Evolutionary conservation across 2,888 invertebrate species (phyloP).

Genomic region (Morpho achilles): DNA sequence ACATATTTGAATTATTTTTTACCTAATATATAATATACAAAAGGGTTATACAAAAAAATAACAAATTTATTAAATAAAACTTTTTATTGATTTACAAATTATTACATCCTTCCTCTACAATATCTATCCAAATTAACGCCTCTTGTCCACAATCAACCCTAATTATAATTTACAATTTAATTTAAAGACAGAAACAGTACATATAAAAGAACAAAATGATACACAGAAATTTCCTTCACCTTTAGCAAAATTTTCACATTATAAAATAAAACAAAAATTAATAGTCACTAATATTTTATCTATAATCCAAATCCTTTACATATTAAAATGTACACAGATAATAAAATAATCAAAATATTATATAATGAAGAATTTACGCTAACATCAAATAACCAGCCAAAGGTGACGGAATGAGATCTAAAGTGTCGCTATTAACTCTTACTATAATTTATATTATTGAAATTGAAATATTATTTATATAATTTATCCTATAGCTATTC

Average conservation of each 20-base stretch:
- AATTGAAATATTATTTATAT: too few relatives aligned
- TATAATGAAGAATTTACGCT: too few relatives aligned
- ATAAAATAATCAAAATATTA: background rate
- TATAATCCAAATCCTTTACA: background rate
- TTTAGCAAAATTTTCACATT: background rate
- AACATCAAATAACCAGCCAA: background rate
- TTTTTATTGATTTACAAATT: conserved; percentile 22
- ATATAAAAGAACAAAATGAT: conserved; percentile 5
- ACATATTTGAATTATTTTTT: too few relatives aligned
- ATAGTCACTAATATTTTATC: too few relatives aligned
- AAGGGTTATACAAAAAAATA: conserved; percentile 10
- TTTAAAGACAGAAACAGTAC: conserved; percentile 8
- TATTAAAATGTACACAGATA: background rate
- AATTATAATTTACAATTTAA: conserved; percentile 15
- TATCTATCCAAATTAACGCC: conserved; percentile 13
- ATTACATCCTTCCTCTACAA: conserved; percentile 18
- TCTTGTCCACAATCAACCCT: conserved; percentile 9
- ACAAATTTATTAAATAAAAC: conserved; percentile 10
- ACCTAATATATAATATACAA: too few relatives aligned
- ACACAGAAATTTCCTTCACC: conserved; percentile 5
- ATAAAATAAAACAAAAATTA: background rate
- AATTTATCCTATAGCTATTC: too few relatives aligned
- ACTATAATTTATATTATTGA: too few relatives aligned
- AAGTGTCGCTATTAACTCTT: background rate
- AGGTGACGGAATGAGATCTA: conserved; percentile 1